phyloP scores from a whole-genome alignment of 2,888 invertebrate genomes.

The Heteropelma amictum region DNA sequence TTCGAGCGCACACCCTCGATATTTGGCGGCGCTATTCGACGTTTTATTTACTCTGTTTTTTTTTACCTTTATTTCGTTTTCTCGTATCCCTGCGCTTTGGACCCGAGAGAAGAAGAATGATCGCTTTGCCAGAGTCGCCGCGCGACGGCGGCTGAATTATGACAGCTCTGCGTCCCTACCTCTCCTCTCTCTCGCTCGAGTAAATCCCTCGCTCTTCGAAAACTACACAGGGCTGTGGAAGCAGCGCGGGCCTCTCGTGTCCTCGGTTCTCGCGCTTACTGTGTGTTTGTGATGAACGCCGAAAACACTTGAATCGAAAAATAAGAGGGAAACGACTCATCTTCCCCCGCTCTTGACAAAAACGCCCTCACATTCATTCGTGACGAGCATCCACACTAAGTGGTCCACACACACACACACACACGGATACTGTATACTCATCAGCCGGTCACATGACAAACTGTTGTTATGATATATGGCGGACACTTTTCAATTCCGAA shows the following conservation, averaged over 20 bases:
- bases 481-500: slow-evolving; percentile 37
- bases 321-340: not conserved
- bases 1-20: slow-evolving; percentile 35
- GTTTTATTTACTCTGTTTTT: not conserved
- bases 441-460: slow-evolving; percentile 50
- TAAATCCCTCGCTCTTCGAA: slow-evolving; percentile 21
- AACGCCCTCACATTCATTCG: slow-evolving; percentile 36
- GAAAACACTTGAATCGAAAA: slow-evolving; percentile 22
- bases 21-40: not conserved
- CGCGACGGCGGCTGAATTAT: not conserved
- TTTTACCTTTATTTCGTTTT: no score
- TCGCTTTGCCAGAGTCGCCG: not conserved
- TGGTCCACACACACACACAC: slow-evolving; percentile 37
- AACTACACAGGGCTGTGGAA: slow-evolving; percentile 15
- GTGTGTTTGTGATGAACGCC: no score
- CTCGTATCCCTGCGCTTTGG: not conserved
- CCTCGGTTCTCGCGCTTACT: not conserved
- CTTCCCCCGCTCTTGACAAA: not conserved
- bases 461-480: slow-evolving; percentile 24
- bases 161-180: not conserved
- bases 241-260: not conserved
- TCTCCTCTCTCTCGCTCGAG: no score
- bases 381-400: slow-evolving; percentile 43
- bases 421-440: no score
- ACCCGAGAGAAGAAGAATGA: not conserved